Evolutionary conservation across 2,888 invertebrate genomes (phyloP).

Genomic region (Chaetogeoica ovagalla): DNA sequence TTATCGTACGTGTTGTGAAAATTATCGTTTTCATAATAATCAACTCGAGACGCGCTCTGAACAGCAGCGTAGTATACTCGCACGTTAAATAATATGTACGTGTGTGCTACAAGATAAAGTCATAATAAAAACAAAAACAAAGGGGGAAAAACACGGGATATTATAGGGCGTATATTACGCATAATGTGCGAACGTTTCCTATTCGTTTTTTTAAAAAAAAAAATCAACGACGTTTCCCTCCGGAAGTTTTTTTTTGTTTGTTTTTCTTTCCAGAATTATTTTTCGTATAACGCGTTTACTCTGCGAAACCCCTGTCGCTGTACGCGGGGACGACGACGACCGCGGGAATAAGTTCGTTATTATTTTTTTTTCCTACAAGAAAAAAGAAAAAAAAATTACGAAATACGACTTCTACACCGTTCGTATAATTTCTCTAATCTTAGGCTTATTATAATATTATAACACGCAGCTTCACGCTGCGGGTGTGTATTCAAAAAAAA

Average conservation of each 20-base stretch:
- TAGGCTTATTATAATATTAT: no score
- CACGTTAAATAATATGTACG: no score
- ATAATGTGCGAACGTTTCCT: background rate
- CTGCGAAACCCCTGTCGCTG: background rate
- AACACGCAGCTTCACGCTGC: no score
- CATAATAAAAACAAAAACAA: background rate
- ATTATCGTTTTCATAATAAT: background rate
- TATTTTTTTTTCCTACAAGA: no score
- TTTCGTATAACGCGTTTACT: conserved; percentile 7
- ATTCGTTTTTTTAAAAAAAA: conserved; percentile 11
- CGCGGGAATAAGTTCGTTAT: background rate
- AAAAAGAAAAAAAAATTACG: no score
- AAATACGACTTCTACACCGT: conserved; percentile 18
- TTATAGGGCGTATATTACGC: background rate
- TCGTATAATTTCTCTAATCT: conserved; percentile 18
- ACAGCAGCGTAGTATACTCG: no score
- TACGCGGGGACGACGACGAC: background rate
- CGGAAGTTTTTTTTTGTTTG: conserved; percentile 10
- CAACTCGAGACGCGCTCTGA: background rate
- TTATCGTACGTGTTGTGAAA: background rate
- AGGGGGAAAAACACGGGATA: background rate
- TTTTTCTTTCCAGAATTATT: background rate
- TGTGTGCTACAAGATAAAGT: background rate
- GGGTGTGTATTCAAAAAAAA: no score
- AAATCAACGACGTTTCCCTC: conserved; percentile 3